Evolutionary conservation across 2,113 vertebrate genomes (phyloP).

Genomic region (Barbus barbus): DNA sequence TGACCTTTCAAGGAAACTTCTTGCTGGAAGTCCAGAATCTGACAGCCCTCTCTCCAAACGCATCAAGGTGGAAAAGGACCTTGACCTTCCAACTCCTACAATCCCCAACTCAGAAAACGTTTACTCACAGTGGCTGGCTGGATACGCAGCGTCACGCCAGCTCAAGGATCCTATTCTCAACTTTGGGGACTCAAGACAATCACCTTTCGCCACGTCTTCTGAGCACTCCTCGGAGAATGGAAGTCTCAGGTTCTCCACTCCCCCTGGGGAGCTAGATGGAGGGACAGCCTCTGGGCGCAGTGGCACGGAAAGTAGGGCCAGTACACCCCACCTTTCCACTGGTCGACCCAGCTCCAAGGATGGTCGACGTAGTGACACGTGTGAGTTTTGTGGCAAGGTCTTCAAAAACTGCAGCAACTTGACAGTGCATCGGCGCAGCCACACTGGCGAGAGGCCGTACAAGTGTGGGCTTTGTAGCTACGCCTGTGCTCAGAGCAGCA

Average conservation of each 20-base stretch:
- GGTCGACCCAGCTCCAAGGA: slow-evolving; percentile 96
- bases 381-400: slow-evolving; percentile 98
- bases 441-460: slow-evolving; percentile 98
- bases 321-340: slow-evolving; percentile 32
- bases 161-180: slow-evolving; percentile 96
- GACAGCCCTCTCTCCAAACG: slow-evolving; percentile 95
- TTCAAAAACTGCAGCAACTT: slow-evolving; percentile 99
- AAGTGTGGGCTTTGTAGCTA: slow-evolving; percentile 99
- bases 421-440: slow-evolving; percentile 98
- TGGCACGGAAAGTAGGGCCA: slow-evolving; percentile 85
- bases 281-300: slow-evolving; percentile 90
- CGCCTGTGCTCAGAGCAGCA: slow-evolving; percentile 98
- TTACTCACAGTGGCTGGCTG: slow-evolving; percentile 97
- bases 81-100: slow-evolving; percentile 86
- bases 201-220: slow-evolving; percentile 95
- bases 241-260: slow-evolving; percentile 97
- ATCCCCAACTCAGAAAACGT: slow-evolving; percentile 97
- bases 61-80: slow-evolving; percentile 98
- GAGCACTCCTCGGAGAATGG: slow-evolving; percentile 98
- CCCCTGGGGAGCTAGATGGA: slow-evolving; percentile 93
- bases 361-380: slow-evolving; percentile 96
- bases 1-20: slow-evolving; percentile 88
- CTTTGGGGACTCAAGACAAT: slow-evolving; percentile 97
- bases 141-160: slow-evolving; percentile 95
- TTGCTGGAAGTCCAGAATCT: slow-evolving; percentile 89